A percentile compares a stretch with the other conserved stretches of the same genome.
Evolutionary conservation across 1,140 invertebrate genomes (phyloP).

Genomic region (Drosophila hydei): DNA sequence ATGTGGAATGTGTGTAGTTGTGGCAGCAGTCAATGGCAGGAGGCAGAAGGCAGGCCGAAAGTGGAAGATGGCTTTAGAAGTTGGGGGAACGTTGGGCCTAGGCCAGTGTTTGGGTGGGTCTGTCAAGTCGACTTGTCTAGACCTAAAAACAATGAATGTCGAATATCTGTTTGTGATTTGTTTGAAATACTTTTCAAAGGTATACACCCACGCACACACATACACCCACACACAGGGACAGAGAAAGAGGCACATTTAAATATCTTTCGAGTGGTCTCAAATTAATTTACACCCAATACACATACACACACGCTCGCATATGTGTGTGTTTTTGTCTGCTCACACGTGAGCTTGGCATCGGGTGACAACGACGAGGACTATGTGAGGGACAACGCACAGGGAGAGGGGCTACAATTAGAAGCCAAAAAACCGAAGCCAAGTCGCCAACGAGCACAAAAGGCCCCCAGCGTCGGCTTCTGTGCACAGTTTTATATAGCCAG

Average conservation of each 20-base stretch:
- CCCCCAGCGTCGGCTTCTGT: slow-evolving; percentile 29
- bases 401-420: slow-evolving; percentile 60
- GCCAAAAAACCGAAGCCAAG: slow-evolving; percentile 63
- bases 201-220: slow-evolving; percentile 8
- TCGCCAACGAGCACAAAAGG: slow-evolving; percentile 48
- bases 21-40: slow-evolving; percentile 6
- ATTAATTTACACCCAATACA: slow-evolving; percentile 76
- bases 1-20: slow-evolving; percentile 38
- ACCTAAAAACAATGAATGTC: slow-evolving; percentile 76
- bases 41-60: neutral
- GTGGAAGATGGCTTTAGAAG: no score
- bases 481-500: slow-evolving; percentile 14
- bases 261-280: slow-evolving; percentile 69
- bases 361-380: slow-evolving; percentile 52
- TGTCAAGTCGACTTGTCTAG: slow-evolving; percentile 65
- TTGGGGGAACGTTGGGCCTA: slow-evolving; percentile 1
- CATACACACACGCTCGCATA: slow-evolving; percentile 12
- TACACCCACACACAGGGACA: neutral
- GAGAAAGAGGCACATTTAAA: slow-evolving; percentile 55
- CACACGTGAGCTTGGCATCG: slow-evolving; percentile 44
- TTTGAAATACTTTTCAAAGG: slow-evolving; percentile 74
- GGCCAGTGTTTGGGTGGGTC: slow-evolving; percentile 7
- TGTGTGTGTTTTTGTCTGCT: neutral
- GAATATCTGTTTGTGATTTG: slow-evolving; percentile 81
- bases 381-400: neutral